Conservation (phyloP, 2,888 invertebrate genomes). For the Pyrochroa serraticornis region DNA sequence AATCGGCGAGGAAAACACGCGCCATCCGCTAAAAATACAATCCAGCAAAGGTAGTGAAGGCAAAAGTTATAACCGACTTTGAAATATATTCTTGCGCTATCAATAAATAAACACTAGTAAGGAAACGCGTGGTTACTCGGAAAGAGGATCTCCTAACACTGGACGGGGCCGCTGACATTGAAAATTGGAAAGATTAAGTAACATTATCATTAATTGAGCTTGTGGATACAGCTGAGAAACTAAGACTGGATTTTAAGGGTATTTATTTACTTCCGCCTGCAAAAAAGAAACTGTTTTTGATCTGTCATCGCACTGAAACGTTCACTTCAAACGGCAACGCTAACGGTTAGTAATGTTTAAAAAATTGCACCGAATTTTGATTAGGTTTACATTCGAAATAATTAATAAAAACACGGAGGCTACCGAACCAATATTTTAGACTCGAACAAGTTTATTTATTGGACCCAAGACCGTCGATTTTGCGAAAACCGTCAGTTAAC, state of each 20-base stretch:
- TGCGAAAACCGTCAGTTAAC: constrained; percentile 1
- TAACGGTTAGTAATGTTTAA: neutral
- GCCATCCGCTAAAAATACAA: constrained; percentile 19
- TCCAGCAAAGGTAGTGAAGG: constrained; percentile 8
- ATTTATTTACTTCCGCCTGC: constrained; percentile 15
- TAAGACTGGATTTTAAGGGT: constrained; percentile 3
- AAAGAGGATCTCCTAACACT: neutral
- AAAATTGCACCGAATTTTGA: neutral
- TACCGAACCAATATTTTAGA: neutral
- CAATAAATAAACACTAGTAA: constrained; percentile 13
- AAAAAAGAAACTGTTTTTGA: constrained; percentile 24
- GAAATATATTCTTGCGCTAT: constrained; percentile 13
- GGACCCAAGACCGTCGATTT: neutral
- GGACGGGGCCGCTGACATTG: constrained; percentile 18
- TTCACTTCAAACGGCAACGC: constrained; percentile 7
- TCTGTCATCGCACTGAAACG: constrained; percentile 22
- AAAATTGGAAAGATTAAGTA: constrained; percentile 15
- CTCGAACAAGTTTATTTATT: constrained; percentile 4
- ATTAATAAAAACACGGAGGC: constrained; percentile 1
- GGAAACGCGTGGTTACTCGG: too few relatives aligned
- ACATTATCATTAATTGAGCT: constrained; percentile 4
- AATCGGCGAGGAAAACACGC: constrained; percentile 15
- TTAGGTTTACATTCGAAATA: neutral
- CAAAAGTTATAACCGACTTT: constrained; percentile 8
- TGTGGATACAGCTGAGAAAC: constrained; percentile 4